Conservation (phyloP, 2,888 invertebrate genomes). For the Liopterus haemorrhoidalis region DNA sequence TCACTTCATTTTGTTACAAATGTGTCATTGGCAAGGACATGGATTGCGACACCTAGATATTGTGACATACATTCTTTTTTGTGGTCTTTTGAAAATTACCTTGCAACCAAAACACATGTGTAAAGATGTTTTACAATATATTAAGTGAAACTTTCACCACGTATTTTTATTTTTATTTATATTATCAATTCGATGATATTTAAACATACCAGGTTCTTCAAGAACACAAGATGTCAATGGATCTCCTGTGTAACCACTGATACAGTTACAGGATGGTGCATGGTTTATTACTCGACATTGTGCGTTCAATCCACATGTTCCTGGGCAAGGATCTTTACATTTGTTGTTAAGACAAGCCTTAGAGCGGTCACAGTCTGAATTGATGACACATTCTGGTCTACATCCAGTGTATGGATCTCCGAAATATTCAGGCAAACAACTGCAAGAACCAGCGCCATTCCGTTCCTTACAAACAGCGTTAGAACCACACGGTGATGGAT, state of each 20-base stretch:
- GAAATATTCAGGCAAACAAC: conserved; percentile 57
- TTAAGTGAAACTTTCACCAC: conserved; percentile 6
- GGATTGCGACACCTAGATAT: too few species aligned
- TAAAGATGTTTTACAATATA: too few species aligned
- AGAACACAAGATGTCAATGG: conserved; percentile 50
- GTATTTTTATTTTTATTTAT: background rate
- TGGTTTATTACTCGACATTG: conserved; percentile 59
- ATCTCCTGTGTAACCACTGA: conserved; percentile 55
- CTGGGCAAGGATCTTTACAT: conserved; percentile 56
- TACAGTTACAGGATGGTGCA: conserved; percentile 59
- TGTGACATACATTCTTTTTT: too few species aligned
- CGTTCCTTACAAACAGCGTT: conserved; percentile 61
- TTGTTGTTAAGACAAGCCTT: conserved; percentile 63
- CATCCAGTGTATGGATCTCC: conserved; percentile 63
- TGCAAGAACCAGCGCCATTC: conserved; percentile 59
- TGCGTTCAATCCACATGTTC: conserved; percentile 55
- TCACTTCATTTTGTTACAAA: too few species aligned
- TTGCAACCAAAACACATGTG: too few species aligned
- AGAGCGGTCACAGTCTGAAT: conserved; percentile 58
- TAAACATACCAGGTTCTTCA: conserved; percentile 41
- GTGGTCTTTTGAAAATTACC: too few species aligned
- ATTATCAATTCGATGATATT: too few species aligned
- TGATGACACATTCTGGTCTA: conserved; percentile 62
- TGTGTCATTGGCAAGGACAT: too few species aligned
- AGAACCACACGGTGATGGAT: conserved; percentile 62